A percentile compares a stretch with the other conserved stretches of the same genome.
These are phyloP conservation scores for Sesamia nonagrioides DNA, from an alignment of 1,140 invertebrate species.

Conservation along the genomic window DNA sequence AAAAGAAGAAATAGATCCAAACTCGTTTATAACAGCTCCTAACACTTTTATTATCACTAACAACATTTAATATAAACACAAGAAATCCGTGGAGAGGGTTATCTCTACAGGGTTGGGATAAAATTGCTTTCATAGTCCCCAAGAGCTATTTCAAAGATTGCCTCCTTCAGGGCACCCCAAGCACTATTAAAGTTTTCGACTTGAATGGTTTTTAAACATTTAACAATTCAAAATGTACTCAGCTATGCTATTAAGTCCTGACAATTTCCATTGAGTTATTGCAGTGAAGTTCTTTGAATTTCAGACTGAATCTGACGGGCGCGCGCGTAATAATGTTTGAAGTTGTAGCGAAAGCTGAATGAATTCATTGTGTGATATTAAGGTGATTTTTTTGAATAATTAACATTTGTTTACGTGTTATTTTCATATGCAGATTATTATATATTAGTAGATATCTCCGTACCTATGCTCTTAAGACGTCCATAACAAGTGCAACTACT, in stretches of 20 bases:
- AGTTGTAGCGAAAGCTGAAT: too few relatives aligned
- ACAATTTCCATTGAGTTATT: not conserved
- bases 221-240: not conserved
- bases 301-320: too few relatives aligned
- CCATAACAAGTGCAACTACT: too few relatives aligned
- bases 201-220: slow-evolving; percentile 16
- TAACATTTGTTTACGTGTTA: too few relatives aligned
- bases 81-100: not conserved
- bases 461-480: too few relatives aligned
- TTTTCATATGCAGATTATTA: too few relatives aligned
- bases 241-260: not conserved
- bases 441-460: too few relatives aligned
- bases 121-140: slow-evolving; percentile 37
- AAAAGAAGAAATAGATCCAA: not conserved
- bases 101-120: not conserved
- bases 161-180: not conserved
- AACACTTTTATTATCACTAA: slow-evolving; percentile 1
- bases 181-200: slow-evolving; percentile 36
- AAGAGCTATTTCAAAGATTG: slow-evolving; percentile 34
- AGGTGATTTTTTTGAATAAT: too few relatives aligned
- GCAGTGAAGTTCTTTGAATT: not conserved
- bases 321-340: too few relatives aligned
- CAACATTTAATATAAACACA: slow-evolving; percentile 20
- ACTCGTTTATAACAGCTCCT: not conserved
- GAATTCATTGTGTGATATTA: too few relatives aligned